Base-by-base conservation (phyloP, 2,113 vertebrate species). In the Bothrops jararaca region DNA sequence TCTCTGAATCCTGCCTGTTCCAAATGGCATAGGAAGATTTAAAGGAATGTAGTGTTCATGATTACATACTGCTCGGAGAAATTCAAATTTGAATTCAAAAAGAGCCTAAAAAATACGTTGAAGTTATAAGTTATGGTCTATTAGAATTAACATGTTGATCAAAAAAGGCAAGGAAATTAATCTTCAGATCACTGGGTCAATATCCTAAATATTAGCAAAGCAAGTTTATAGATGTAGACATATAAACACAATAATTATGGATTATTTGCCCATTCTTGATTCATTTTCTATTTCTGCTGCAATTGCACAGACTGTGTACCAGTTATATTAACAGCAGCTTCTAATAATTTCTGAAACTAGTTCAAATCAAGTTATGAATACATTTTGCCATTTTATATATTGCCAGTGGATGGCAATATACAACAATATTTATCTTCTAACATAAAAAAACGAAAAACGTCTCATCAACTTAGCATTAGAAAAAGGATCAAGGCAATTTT, bases 41-140 rank as follows among this genome's bases (percentile, higher is more conserved):
- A 99, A 95, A 53, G 99, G 99, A 85, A 99, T 98, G 86, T 99
- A 99, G 97, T 99, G 99, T 92, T 99, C 99, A 8, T 99, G 99
- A 97, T 98, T 99, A 95, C 99, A 99, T 80, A 99, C 98, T 8
- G 99, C 99, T 34, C 98, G 98, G 94, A 99, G 98, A 97, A 99
- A 99, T 97, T 99, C 99, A 97, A 99, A 99, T 97, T 99, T 99
- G 98, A 99, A 99, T 96, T 99, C 99, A 94, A 98, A 99, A 92
- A 99, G 98, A 1, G 99, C 98, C 99, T 99, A 97, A 48, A 97
- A 94, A 94, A 96, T 94, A 91, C 88, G 5, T 86, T 93, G 93
- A 29, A 56, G 91, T 60, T 13, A 15, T 48, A 94, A 96, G 90
- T 93, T 91, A 93, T 4, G 74, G 80, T 13, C 24, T 89, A 95